Conservation (phyloP, 2,888 invertebrate genomes). For the Cheilosia scutellata region DNA sequence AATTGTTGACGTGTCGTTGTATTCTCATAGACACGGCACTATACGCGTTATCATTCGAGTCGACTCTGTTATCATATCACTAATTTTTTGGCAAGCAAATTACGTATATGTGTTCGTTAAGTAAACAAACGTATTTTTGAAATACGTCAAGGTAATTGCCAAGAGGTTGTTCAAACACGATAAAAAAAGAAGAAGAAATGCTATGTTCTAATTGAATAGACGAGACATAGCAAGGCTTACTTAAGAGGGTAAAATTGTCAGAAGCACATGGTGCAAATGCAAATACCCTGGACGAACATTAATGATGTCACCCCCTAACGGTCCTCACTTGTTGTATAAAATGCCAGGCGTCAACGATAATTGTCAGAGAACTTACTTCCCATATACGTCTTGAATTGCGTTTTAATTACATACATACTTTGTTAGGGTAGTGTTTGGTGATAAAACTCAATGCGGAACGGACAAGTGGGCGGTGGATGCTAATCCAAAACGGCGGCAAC, state of each 20-base stretch:
- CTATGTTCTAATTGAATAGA: constrained; percentile 5
- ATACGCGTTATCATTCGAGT: constrained; percentile 28
- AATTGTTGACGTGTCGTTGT: constrained; percentile 52
- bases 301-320: constrained; percentile 1
- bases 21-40: constrained; percentile 6
- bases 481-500: constrained; percentile 33
- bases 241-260: too few species aligned
- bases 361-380: not conserved
- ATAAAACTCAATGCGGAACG: constrained; percentile 44
- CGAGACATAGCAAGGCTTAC: not conserved
- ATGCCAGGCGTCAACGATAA: not conserved
- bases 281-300: too few species aligned
- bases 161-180: not conserved
- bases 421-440: constrained; percentile 33
- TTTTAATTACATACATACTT: constrained; percentile 54
- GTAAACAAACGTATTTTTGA: constrained; percentile 37
- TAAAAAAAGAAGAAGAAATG: not conserved
- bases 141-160: constrained; percentile 21
- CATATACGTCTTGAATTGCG: constrained; percentile 18
- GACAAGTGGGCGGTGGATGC: constrained; percentile 14
- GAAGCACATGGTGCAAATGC: constrained; percentile 13
- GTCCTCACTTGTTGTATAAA: not conserved
- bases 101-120: not conserved
- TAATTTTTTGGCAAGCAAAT: not conserved
- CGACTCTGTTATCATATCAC: constrained; percentile 33